Percentiles rank a stretch among this genome's conserved stretches.
Conservation (phyloP, 2,797 vertebrate species). For the Pseudotriccus pelzelni region DNA sequence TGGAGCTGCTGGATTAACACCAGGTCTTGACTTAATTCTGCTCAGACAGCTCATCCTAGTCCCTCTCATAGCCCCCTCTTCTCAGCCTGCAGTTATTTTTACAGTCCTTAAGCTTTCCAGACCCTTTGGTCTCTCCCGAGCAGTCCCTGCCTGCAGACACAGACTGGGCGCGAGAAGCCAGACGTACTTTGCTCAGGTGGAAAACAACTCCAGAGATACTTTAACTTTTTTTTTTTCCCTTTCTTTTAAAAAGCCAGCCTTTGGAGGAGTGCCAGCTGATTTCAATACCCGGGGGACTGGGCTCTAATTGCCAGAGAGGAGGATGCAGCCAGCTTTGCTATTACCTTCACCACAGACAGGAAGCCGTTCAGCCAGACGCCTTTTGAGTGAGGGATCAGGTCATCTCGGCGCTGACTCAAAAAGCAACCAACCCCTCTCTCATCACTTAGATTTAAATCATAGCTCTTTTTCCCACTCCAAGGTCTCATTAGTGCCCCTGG, state of each 20-base stretch:
- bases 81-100: not conserved
- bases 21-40: not conserved
- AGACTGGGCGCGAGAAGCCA: fast-evolving
- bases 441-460: constrained; percentile 21
- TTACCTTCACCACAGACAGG: not conserved
- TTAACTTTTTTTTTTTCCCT: fast-evolving
- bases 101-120: not conserved
- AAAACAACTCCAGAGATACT: not conserved
- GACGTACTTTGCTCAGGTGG: not conserved
- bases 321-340: constrained; percentile 15
- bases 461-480: constrained; percentile 1
- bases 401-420: not conserved
- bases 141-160: not conserved
- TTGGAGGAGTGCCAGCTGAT: not conserved
- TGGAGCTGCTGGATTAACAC: not conserved
- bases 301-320: not conserved
- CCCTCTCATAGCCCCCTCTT: not conserved
- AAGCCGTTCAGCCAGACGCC: not conserved
- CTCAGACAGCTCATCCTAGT: not conserved
- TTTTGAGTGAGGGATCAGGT: not conserved
- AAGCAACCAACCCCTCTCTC: constrained; percentile 1
- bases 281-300: not conserved
- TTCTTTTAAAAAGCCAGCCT: not conserved
- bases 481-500: constrained; percentile 32
- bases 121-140: not conserved